Conservation (phyloP, 1,140 invertebrate species). For the Drosophila hydei region DNA sequence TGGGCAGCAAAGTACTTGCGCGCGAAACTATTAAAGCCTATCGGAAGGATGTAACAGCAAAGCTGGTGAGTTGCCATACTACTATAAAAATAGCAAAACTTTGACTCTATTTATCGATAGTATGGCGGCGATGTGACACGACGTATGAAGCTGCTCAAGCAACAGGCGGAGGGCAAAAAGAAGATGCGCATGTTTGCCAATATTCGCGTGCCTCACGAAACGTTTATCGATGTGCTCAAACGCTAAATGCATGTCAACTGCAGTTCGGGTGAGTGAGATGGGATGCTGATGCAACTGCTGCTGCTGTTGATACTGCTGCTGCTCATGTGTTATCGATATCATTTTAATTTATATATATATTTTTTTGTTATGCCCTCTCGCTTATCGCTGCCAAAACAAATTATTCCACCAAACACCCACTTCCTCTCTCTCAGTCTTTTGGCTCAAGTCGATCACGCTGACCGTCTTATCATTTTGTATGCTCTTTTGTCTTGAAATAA, state of each 20-base stretch:
- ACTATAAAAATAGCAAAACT: conserved; percentile 22
- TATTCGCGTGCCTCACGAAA: conserved; percentile 95
- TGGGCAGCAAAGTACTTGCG: conserved; percentile 92
- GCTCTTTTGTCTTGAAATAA: conserved; percentile 44
- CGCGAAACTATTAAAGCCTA: conserved; percentile 94
- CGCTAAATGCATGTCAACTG: conserved; percentile 84
- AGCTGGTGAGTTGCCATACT: conserved; percentile 89
- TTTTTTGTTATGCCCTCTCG: neutral
- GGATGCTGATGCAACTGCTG: neutral
- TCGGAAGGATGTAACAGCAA: conserved; percentile 96
- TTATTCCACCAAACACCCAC: neutral
- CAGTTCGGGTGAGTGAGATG: conserved; percentile 28
- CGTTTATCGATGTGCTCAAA: conserved; percentile 96
- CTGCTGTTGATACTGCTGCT: neutral
- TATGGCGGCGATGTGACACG: conserved; percentile 97
- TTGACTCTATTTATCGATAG: conserved; percentile 84
- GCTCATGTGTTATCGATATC: conserved; percentile 23
- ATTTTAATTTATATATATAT: neutral
- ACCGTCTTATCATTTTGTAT: conserved; percentile 38
- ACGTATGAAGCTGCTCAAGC: conserved; percentile 93
- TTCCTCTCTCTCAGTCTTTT: neutral
- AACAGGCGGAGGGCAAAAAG: conserved; percentile 97
- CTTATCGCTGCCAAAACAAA: conserved; percentile 31
- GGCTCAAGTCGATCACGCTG: conserved; percentile 22
- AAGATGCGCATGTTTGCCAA: conserved; percentile 95